A percentile compares a stretch with the other conserved stretches of the same genome.
Conservation (phyloP, 2,888 invertebrate species). For the Anorthoa munda region DNA sequence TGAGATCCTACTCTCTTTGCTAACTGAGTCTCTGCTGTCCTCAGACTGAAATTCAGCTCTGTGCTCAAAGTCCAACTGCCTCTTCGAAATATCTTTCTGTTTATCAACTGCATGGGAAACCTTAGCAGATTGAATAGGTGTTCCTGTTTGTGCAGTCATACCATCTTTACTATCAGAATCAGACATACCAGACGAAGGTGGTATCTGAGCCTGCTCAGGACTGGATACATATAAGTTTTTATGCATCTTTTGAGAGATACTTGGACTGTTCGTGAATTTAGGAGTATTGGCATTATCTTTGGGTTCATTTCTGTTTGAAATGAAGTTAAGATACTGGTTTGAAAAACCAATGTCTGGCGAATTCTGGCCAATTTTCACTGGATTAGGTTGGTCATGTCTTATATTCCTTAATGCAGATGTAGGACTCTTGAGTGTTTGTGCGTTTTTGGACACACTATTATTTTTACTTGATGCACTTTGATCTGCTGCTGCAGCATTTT, state of each 20-base stretch:
- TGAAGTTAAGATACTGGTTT: slow-evolving; percentile 88
- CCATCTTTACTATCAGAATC: slow-evolving; percentile 89
- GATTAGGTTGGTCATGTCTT: slow-evolving; percentile 86
- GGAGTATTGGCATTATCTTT: slow-evolving; percentile 90
- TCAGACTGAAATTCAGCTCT: slow-evolving; percentile 87
- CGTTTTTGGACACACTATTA: slow-evolving; percentile 75
- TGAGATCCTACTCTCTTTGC: slow-evolving; percentile 88
- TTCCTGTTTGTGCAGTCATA: slow-evolving; percentile 85
- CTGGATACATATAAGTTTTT: slow-evolving; percentile 89
- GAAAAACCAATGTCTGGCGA: slow-evolving; percentile 88
- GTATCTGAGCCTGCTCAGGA: slow-evolving; percentile 89
- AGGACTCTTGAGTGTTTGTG: slow-evolving; percentile 80
- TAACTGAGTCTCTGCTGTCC: slow-evolving; percentile 88
- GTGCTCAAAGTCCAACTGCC: slow-evolving; percentile 88
- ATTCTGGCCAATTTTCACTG: slow-evolving; percentile 81
- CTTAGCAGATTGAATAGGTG: slow-evolving; percentile 87
- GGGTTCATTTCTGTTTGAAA: slow-evolving; percentile 88
- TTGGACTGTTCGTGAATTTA: slow-evolving; percentile 89
- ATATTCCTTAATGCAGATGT: slow-evolving; percentile 86
- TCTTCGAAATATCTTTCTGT: slow-evolving; percentile 87
- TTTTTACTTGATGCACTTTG: slow-evolving; percentile 74
- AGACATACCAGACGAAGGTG: slow-evolving; percentile 88
- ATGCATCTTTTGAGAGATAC: slow-evolving; percentile 89
- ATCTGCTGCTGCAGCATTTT: slow-evolving; percentile 69
- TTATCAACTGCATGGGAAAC: slow-evolving; percentile 83